phyloP scores from a whole-genome alignment of 2,888 invertebrate genomes.

The Morpho deidamia region DNA sequence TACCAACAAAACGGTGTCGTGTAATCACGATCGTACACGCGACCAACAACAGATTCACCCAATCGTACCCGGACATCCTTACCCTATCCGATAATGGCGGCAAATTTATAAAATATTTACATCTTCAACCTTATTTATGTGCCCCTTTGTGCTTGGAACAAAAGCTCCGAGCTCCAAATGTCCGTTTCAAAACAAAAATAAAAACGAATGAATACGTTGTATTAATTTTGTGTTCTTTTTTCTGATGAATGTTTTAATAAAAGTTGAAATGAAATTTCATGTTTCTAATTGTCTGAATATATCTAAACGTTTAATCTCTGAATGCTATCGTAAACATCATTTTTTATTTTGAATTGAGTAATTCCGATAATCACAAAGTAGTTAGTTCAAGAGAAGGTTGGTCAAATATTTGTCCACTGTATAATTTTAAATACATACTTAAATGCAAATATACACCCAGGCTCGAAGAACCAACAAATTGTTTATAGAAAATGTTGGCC shows the following conservation, averaged over 20 bases:
- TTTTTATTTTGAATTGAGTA: too few relatives aligned
- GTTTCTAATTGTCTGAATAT: conserved; percentile 3
- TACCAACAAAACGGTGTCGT: neutral
- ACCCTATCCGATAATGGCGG: conserved; percentile 61
- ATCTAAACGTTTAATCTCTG: too few relatives aligned
- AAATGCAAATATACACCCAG: too few relatives aligned
- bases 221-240: conserved; percentile 3
- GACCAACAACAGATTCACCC: conserved; percentile 42
- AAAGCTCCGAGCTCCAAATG: conserved; percentile 34
- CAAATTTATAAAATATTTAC: conserved; percentile 65
- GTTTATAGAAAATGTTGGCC: too few relatives aligned
- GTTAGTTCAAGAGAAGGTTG: too few relatives aligned
- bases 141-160: conserved; percentile 45
- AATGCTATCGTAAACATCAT: too few relatives aligned
- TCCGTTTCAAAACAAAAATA: conserved; percentile 19
- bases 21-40: conserved; percentile 24
- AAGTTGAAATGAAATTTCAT: neutral
- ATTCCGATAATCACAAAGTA: too few relatives aligned
- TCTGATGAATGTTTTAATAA: neutral
- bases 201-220: conserved; percentile 15
- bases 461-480: too few relatives aligned
- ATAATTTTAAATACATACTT: too few relatives aligned
- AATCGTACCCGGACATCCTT: conserved; percentile 53
- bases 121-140: conserved; percentile 61
- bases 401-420: too few relatives aligned